These are phyloP conservation scores for Phymorhynchus buccinoides DNA, from an alignment of 1,140 invertebrate genomes.

Conservation along the genomic window DNA sequence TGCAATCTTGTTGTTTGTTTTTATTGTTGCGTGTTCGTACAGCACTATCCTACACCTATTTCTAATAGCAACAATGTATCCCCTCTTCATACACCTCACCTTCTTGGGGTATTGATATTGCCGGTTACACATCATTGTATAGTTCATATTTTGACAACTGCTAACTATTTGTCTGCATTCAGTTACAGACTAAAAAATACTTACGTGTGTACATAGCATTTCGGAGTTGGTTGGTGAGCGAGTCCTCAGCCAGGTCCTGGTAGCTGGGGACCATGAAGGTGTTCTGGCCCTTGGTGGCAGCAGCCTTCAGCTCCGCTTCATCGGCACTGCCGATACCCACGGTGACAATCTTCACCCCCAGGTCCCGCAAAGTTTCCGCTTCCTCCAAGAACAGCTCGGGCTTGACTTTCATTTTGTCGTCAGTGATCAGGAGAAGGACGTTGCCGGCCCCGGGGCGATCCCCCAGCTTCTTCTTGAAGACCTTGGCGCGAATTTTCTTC, in stretches of 20 bases:
- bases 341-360: slow-evolving; percentile 52
- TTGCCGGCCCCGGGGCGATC: slow-evolving; percentile 59
- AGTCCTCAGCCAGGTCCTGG: slow-evolving; percentile 39
- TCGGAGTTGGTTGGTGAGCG: slow-evolving; percentile 13
- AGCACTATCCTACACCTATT: too few relatives aligned
- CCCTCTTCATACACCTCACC: too few relatives aligned
- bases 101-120: too few relatives aligned
- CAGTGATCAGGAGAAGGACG: slow-evolving; percentile 59
- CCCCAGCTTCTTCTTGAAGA: slow-evolving; percentile 49
- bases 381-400: slow-evolving; percentile 42
- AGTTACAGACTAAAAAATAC: too few relatives aligned
- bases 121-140: too few relatives aligned
- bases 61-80: too few relatives aligned
- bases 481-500: slow-evolving; percentile 46
- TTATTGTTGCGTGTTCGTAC: too few relatives aligned
- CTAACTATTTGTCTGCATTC: too few relatives aligned
- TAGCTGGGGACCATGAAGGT: slow-evolving; percentile 36
- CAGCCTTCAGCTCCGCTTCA: slow-evolving; percentile 43
- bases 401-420: slow-evolving; percentile 45
- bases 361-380: slow-evolving; percentile 48
- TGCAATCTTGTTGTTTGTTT: too few relatives aligned
- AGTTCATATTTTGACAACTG: too few relatives aligned
- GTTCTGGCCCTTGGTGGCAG: slow-evolving; percentile 49
- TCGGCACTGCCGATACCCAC: slow-evolving; percentile 49
- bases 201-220: slow-evolving; percentile 33